Percentiles rank a stretch among this genome's conserved stretches.
These are phyloP conservation scores for Lasioglossum vierecki DNA, from an alignment of 2,888 invertebrate genomes.

Conservation along the genomic window DNA sequence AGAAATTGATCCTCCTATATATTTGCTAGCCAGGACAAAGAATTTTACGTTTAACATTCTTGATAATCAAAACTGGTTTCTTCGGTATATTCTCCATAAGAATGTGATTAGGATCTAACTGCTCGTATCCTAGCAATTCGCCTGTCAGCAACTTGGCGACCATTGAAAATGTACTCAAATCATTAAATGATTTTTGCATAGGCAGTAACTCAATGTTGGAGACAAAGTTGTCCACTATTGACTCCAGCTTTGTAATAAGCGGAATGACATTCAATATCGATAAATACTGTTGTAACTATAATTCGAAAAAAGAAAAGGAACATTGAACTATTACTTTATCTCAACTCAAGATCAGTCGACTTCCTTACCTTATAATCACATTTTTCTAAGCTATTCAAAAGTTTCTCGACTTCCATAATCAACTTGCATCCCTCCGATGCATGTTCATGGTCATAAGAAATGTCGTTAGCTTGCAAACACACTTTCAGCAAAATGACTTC, in stretches of 20 bases:
- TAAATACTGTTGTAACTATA: constrained; percentile 76
- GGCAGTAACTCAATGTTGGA: constrained; percentile 65
- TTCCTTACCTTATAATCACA: constrained; percentile 75
- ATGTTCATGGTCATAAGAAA: constrained; percentile 65
- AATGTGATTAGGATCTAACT: constrained; percentile 67
- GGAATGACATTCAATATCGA: constrained; percentile 72
- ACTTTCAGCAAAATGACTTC: constrained; percentile 68
- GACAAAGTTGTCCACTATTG: constrained; percentile 70
- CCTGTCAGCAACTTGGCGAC: constrained; percentile 74
- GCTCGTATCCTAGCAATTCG: constrained; percentile 73
- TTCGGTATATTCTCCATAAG: constrained; percentile 69
- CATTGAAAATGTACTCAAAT: constrained; percentile 66
- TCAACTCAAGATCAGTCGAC: constrained; percentile 7
- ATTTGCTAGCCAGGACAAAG: constrained; percentile 23
- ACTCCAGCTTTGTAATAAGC: constrained; percentile 70
- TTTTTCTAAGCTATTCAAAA: constrained; percentile 69
- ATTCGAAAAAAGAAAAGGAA: constrained; percentile 33
- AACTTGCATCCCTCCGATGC: constrained; percentile 66
- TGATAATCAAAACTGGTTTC: constrained; percentile 77
- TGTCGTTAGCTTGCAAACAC: constrained; percentile 67
- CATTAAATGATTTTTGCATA: constrained; percentile 33
- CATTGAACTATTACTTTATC: constrained; percentile 14
- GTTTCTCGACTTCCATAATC: constrained; percentile 68
- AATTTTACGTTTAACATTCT: constrained; percentile 70
- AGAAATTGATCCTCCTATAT: constrained; percentile 1